Evolutionary conservation across 2,113 vertebrate species (phyloP).

Genomic region (Otis tarda): DNA sequence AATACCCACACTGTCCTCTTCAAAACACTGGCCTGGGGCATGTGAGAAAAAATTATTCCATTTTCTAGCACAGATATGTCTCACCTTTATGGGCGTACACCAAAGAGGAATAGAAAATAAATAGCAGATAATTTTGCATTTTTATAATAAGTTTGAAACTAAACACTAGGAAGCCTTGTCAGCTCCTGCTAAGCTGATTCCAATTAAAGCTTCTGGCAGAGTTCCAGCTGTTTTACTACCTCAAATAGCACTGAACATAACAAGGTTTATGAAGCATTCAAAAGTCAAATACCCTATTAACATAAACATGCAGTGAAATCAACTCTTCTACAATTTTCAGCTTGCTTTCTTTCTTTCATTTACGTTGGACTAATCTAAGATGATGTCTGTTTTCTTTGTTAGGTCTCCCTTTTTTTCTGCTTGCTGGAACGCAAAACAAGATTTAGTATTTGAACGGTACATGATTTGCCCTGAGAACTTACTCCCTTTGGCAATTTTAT

Average conservation of each 20-base stretch:
- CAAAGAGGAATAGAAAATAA: conserved; percentile 70
- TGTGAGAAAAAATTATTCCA: conserved; percentile 43
- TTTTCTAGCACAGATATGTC: conserved; percentile 55
- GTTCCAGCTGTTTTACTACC: conserved; percentile 84
- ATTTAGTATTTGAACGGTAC: conserved; percentile 19
- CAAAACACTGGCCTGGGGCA: conserved; percentile 18
- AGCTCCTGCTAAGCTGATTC: conserved; percentile 82
- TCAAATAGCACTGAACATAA: conserved; percentile 82
- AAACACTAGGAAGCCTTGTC: conserved; percentile 82
- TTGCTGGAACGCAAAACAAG: conserved; percentile 67
- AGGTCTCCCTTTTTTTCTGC: conserved; percentile 37
- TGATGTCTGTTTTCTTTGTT: conserved; percentile 67
- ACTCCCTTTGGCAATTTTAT: conserved; percentile 24
- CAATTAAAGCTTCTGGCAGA: conserved; percentile 84
- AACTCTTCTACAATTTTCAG: conserved; percentile 79
- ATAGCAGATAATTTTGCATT: conserved; percentile 77
- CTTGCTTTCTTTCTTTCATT: conserved; percentile 75
- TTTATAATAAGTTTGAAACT: conserved; percentile 81
- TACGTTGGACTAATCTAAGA: conserved; percentile 69
- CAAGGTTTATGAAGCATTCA: conserved; percentile 88
- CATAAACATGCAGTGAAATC: conserved; percentile 84
- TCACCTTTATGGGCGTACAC: conserved; percentile 71
- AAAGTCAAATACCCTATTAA: conserved; percentile 87
- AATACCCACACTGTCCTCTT: background rate
- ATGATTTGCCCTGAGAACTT: conserved; percentile 17